These are phyloP conservation scores for Typhlichthys subterraneus DNA, from an alignment of 2,797 vertebrate genomes.

Conservation along the genomic window DNA sequence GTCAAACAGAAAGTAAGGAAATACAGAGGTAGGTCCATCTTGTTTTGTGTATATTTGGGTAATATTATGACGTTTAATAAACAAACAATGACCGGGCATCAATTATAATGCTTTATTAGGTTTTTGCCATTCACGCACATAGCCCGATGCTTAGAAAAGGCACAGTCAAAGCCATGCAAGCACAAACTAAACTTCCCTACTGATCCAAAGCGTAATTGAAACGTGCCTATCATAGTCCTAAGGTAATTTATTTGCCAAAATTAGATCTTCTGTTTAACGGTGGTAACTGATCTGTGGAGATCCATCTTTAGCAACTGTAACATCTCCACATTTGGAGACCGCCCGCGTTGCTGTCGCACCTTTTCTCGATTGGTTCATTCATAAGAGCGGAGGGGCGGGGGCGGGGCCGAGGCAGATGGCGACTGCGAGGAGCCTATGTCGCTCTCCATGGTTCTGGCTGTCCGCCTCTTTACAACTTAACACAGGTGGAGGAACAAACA, in stretches of 20 bases:
- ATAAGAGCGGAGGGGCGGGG: constrained; percentile 48
- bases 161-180: background rate
- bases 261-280: constrained; percentile 43
- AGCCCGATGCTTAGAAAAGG: background rate
- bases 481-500: too few species aligned
- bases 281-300: constrained; percentile 40
- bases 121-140: background rate
- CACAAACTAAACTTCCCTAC: background rate
- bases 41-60: too few species aligned
- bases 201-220: constrained; percentile 29
- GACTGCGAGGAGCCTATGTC: constrained; percentile 9
- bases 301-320: constrained; percentile 78
- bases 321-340: constrained; percentile 78
- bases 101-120: background rate
- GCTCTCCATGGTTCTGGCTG: constrained; percentile 70
- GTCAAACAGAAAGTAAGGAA: too few species aligned
- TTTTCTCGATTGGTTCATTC: constrained; percentile 48
- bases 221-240: constrained; percentile 27
- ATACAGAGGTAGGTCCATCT: too few species aligned
- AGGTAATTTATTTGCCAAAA: constrained; percentile 55
- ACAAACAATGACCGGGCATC: background rate
- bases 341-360: constrained; percentile 28
- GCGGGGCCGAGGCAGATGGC: constrained; percentile 43
- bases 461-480: too few species aligned
- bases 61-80: too few species aligned